Conservation (phyloP, 2,113 vertebrate species). For the Podarcis muralis region DNA sequence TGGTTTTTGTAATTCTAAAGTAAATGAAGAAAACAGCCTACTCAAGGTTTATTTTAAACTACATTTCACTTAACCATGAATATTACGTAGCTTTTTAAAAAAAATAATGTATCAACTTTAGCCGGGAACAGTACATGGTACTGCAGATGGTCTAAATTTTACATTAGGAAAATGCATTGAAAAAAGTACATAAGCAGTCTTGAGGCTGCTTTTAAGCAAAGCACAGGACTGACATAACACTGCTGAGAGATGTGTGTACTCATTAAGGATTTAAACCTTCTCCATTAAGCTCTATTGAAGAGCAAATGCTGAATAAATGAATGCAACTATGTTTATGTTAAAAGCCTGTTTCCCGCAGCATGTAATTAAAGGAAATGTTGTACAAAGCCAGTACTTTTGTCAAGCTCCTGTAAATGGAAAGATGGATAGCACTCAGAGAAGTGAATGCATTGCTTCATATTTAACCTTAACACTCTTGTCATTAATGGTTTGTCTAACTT, state of each 20-base stretch:
- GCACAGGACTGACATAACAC: conserved; percentile 77
- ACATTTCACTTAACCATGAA: conserved; percentile 36
- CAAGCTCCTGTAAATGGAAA: conserved; percentile 98
- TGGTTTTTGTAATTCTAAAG: not conserved
- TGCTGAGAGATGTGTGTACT: conserved; percentile 82
- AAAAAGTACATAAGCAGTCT: conserved; percentile 73
- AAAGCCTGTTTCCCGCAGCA: conserved; percentile 93
- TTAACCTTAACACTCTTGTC: conserved; percentile 93
- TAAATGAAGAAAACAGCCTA: not conserved
- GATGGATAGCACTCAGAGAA: conserved; percentile 93
- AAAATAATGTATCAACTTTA: conserved; percentile 50
- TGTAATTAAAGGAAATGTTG: conserved; percentile 94
- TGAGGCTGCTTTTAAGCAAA: conserved; percentile 80
- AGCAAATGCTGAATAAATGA: conserved; percentile 91
- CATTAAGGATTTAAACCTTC: conserved; percentile 90
- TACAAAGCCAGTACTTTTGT: conserved; percentile 97
- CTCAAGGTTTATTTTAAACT: conserved; percentile 42
- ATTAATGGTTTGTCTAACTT: conserved; percentile 94
- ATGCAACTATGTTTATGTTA: conserved; percentile 95
- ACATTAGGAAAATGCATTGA: conserved; percentile 76
- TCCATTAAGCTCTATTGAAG: conserved; percentile 90
- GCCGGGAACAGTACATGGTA: conserved; percentile 65
- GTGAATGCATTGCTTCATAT: conserved; percentile 90
- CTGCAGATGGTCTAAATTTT: conserved; percentile 72
- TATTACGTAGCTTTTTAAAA: conserved; percentile 32